Evolutionary conservation across 2,888 invertebrate genomes (phyloP).

Genomic region (Tenthredo mesomela): DNA sequence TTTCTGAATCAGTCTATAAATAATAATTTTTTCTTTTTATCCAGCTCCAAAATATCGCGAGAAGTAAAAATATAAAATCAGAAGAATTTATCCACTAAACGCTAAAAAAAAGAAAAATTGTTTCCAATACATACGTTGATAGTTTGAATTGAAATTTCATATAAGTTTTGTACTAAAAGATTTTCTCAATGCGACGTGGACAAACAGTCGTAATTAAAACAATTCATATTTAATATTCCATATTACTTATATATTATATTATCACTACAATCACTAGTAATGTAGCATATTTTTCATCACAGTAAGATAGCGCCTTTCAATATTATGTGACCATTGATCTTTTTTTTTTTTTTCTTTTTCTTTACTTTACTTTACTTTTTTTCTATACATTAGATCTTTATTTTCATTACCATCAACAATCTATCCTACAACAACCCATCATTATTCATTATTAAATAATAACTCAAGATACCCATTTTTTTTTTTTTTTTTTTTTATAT

Average conservation of each 20-base stretch:
- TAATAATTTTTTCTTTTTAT: background rate
- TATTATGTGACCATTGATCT: constrained; percentile 71
- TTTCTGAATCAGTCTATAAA: background rate
- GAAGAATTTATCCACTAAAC: background rate
- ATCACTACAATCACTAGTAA: constrained; percentile 58
- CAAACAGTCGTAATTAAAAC: constrained; percentile 26
- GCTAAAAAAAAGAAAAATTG: background rate
- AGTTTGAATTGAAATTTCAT: constrained; percentile 7
- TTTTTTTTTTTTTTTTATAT: background rate
- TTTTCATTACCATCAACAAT: constrained; percentile 71
- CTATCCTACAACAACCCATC: constrained; percentile 73
- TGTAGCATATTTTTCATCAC: constrained; percentile 77
- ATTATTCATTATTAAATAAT: constrained; percentile 66
- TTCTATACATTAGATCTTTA: constrained; percentile 52
- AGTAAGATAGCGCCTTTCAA: constrained; percentile 77
- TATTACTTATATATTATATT: constrained; percentile 45
- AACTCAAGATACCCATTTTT: constrained; percentile 55
- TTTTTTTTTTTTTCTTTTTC: constrained; percentile 53
- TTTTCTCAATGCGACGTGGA: background rate
- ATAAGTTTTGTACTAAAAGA: constrained; percentile 20
- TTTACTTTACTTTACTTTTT: no score
- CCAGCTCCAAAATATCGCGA: constrained; percentile 31
- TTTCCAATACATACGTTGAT: background rate
- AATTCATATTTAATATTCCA: constrained; percentile 49
- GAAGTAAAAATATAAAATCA: background rate